Base-by-base conservation (phyloP, 2,888 invertebrate species). In the Arge pagana region DNA sequence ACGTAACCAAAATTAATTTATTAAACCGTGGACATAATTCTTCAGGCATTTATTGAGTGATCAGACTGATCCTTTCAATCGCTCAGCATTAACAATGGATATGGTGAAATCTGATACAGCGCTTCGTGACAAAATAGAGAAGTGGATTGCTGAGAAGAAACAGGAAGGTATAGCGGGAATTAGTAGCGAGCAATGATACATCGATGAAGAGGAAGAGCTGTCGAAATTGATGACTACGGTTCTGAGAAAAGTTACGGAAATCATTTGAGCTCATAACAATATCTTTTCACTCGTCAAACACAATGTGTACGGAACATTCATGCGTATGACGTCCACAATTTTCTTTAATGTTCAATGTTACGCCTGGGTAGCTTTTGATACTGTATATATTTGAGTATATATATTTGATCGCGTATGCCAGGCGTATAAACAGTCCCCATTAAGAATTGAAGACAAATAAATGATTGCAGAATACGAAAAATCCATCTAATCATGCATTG, bases 41-140 rank as follows among this genome's bases (percentile, higher is more conserved):
- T 80, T 53, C 77, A 89, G 90, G 61, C 94, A 94, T 77, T 80
- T 90, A 57, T 78, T 88, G 54, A 96, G 95, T 71, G 96, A 97
- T 77, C 96, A 96, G 74, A 88, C 92, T 0, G 96, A 97, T 79
- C 96, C 96, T 0, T 97, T 97, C 77, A 97, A 96, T 79, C 85
- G 96, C 28, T 89, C 90, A 7, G 93, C 95, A 0, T 82, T 97
- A 11, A 91, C 93, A 0, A 93, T 97, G 93, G 93, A 96, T 69
- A 90, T 92, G 83, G 85, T 97, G 0, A 85, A 85, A 67, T 85
- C 94, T 0, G 86, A 93, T 72, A 82, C 78, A 0, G 89, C 90
- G 57, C 82, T 96, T 11, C 88, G 87, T 66, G 78, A 79, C n/a
- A 84, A 84, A 73, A 94, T 97, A 58, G 80, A 86, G 42, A 79